Conservation (phyloP, 2,113 vertebrate genomes). For the Porphyrio hochstetteri region DNA sequence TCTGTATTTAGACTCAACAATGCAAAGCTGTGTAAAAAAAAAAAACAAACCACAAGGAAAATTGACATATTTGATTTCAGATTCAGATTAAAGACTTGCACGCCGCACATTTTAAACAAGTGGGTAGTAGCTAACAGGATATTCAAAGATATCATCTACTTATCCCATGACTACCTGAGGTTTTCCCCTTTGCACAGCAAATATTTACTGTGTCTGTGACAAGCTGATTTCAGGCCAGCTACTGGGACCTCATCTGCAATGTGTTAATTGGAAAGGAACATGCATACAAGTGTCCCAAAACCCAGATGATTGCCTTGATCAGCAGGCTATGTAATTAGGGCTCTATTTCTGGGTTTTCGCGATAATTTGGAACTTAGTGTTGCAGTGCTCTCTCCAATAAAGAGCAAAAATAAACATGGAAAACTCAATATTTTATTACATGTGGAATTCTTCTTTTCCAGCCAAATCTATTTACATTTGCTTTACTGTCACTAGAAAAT, state of each 20-base stretch:
- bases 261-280: slow-evolving; percentile 49
- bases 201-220: neutral
- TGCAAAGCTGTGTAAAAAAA: neutral
- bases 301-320: slow-evolving; percentile 52
- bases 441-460: neutral
- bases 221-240: slow-evolving; percentile 18
- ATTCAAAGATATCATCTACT: neutral
- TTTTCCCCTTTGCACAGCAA: slow-evolving; percentile 4
- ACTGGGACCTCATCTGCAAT: slow-evolving; percentile 57
- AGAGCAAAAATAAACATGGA: neutral
- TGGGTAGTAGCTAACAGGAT: neutral
- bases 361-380: neutral
- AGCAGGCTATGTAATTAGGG: slow-evolving; percentile 44
- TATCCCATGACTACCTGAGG: neutral
- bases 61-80: neutral
- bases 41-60: neutral
- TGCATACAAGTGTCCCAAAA: slow-evolving; percentile 37
- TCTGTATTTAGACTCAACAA: neutral
- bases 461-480: neutral
- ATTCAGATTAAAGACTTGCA: neutral
- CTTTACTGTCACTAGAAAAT: neutral
- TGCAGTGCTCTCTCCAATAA: neutral
- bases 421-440: neutral
- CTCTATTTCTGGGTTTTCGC: slow-evolving; percentile 3
- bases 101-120: neutral